These are phyloP conservation scores for Athalia rosae DNA, from an alignment of 2,888 invertebrate species.

Conservation along the genomic window DNA sequence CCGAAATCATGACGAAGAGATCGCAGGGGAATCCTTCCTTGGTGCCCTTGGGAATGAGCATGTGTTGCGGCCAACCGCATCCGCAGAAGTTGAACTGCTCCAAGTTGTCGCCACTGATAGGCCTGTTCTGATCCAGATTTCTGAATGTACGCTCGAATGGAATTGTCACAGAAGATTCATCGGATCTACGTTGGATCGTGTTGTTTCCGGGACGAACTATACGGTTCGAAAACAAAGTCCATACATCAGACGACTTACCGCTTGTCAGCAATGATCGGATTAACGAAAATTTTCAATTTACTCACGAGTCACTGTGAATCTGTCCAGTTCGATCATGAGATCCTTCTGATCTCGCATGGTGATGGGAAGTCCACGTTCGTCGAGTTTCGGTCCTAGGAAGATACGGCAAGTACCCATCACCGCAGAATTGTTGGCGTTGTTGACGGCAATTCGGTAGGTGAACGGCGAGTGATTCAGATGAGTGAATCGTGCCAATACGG, in stretches of 20 bases:
- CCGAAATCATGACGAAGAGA: conserved; percentile 86
- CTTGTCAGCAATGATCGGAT: background rate
- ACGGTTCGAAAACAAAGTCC: conserved; percentile 42
- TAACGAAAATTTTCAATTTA: conserved; percentile 51
- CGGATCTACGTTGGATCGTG: conserved; percentile 80
- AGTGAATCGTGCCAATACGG: conserved; percentile 83
- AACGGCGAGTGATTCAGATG: conserved; percentile 87
- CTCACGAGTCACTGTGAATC: conserved; percentile 80
- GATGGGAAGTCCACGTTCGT: conserved; percentile 81
- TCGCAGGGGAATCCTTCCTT: conserved; percentile 80
- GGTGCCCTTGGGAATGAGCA: conserved; percentile 85
- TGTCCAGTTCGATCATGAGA: conserved; percentile 84
- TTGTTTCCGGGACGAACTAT: conserved; percentile 82
- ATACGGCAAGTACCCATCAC: conserved; percentile 81
- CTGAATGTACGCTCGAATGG: conserved; percentile 89
- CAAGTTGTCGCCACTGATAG: conserved; percentile 76
- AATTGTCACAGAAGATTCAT: conserved; percentile 87
- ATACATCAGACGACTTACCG: background rate
- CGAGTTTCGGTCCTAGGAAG: conserved; percentile 81
- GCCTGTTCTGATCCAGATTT: conserved; percentile 79
- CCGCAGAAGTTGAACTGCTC: conserved; percentile 87
- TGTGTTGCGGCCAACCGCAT: conserved; percentile 91
- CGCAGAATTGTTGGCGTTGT: conserved; percentile 75
- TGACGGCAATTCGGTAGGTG: conserved; percentile 79
- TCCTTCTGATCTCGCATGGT: conserved; percentile 79